phyloP scores from a whole-genome alignment of 1,140 invertebrate genomes.

The Sinella curviseta region DNA sequence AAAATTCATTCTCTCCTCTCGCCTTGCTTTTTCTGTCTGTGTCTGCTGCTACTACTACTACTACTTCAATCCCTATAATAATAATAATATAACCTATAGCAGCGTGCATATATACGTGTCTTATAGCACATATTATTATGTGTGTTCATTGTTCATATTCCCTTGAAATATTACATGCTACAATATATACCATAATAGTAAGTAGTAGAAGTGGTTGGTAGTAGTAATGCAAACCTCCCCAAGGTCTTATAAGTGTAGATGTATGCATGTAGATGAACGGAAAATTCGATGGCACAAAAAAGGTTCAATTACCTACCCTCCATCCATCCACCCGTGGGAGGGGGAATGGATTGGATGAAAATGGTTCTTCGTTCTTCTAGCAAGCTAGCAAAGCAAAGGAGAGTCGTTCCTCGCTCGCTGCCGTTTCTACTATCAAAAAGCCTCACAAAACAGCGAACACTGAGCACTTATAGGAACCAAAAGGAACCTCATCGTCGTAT shows the following conservation, averaged over 20 bases:
- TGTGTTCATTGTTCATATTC: not conserved
- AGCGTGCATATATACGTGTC: not conserved
- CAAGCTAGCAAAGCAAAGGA: not conserved
- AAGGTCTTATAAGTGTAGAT: conserved; percentile 18
- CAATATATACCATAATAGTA: not conserved
- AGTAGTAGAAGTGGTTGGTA: too few species aligned
- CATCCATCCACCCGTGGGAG: conserved; percentile 34
- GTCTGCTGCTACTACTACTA: too few species aligned
- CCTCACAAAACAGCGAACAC: too few species aligned
- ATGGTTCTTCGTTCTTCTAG: not conserved
- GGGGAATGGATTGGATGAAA: conserved; percentile 34
- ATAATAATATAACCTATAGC: too few species aligned
- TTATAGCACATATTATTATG: not conserved
- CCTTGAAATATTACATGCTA: too few species aligned
- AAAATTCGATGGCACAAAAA: conserved; percentile 47
- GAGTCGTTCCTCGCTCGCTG: not conserved
- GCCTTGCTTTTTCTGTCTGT: too few species aligned
- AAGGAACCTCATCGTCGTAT: too few species aligned
- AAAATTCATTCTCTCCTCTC: not conserved
- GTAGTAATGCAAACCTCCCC: conserved; percentile 12
- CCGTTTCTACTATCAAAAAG: too few species aligned
- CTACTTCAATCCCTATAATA: too few species aligned
- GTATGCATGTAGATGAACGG: conserved; percentile 26
- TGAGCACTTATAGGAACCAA: too few species aligned
- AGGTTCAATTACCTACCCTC: conserved; percentile 45